These are phyloP conservation scores for Marasmarcha lunaedactyla DNA, from an alignment of 2,888 invertebrate species.

Conservation along the genomic window DNA sequence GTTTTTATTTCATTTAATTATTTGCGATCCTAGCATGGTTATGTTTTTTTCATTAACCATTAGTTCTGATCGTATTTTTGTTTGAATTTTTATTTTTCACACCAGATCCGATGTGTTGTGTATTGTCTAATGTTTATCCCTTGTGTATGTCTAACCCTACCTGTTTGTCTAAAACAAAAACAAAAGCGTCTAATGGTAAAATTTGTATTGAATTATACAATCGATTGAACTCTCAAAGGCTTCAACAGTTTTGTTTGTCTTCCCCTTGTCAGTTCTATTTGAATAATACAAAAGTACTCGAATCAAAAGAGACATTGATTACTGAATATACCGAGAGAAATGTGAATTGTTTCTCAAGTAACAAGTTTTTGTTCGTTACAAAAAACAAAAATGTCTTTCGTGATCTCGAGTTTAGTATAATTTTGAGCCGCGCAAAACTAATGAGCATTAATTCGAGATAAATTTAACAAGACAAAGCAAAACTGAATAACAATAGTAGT, in stretches of 20 bases:
- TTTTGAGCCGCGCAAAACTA: constrained; percentile 3
- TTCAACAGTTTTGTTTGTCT: constrained; percentile 65
- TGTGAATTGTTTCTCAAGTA: neutral
- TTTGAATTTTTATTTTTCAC: constrained; percentile 54
- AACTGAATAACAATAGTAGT: constrained; percentile 65
- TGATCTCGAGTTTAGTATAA: constrained; percentile 38
- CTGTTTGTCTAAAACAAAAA: constrained; percentile 64
- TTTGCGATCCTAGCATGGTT: constrained; percentile 64
- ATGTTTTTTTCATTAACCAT: constrained; percentile 43
- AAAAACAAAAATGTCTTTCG: constrained; percentile 34
- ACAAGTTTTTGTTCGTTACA: constrained; percentile 5
- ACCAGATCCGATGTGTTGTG: constrained; percentile 78
- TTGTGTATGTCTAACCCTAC: constrained; percentile 88
- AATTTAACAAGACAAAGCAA: constrained; percentile 54
- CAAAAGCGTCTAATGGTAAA: constrained; percentile 46
- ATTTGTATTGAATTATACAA: constrained; percentile 34
- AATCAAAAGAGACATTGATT: constrained; percentile 47
- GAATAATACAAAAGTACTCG: constrained; percentile 36
- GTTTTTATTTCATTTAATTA: constrained; percentile 40
- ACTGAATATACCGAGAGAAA: constrained; percentile 1
- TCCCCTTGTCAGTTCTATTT: constrained; percentile 34
- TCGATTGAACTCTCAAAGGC: constrained; percentile 53
- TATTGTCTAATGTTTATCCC: constrained; percentile 92
- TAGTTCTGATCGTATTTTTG: constrained; percentile 32
- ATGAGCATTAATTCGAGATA: constrained; percentile 11